Percentiles rank a stretch among this genome's conserved stretches.
phyloP scores from a whole-genome alignment of 2,888 invertebrate species.

The Aradus depressus region DNA sequence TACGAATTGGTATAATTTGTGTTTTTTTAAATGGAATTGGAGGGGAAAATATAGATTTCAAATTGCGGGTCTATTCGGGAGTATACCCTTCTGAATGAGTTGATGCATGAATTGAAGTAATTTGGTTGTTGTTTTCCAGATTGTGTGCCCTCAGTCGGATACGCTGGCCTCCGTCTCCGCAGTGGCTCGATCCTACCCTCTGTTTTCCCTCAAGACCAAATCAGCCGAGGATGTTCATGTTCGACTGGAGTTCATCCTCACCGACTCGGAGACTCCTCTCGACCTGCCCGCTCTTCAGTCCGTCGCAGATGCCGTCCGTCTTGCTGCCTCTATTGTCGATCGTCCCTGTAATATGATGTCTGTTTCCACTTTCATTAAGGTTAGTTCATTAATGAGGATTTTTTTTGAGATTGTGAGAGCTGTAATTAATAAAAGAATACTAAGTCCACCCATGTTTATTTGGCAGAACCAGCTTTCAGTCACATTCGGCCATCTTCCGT shows the following conservation, averaged over 20 bases:
- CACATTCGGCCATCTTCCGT: too few species aligned
- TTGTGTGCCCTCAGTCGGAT: slow-evolving; percentile 49
- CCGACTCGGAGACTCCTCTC: slow-evolving; percentile 26
- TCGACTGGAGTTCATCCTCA: slow-evolving; percentile 44
- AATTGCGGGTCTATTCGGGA: background rate
- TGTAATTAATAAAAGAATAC: too few species aligned
- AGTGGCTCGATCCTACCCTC: slow-evolving; percentile 67
- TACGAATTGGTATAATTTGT: too few species aligned
- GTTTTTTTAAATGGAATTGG: too few species aligned
- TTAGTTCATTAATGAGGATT: slow-evolving; percentile 33
- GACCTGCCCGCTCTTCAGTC: slow-evolving; percentile 41
- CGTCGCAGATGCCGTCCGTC: slow-evolving; percentile 51
- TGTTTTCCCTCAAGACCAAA: slow-evolving; percentile 49
- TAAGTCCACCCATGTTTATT: too few species aligned
- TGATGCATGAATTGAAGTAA: too few species aligned
- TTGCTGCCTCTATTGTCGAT: slow-evolving; percentile 73
- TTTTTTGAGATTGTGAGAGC: background rate
- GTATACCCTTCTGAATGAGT: background rate
- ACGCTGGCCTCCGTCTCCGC: slow-evolving; percentile 69
- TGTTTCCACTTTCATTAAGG: slow-evolving; percentile 64
- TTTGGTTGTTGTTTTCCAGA: background rate
- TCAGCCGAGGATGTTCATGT: slow-evolving; percentile 1
- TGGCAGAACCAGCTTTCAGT: too few species aligned
- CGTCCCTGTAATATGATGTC: slow-evolving; percentile 77
- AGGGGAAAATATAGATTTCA: background rate